Evolutionary conservation across 2,113 vertebrate species (phyloP).

Genomic region (Leucopsar rothschildi): DNA sequence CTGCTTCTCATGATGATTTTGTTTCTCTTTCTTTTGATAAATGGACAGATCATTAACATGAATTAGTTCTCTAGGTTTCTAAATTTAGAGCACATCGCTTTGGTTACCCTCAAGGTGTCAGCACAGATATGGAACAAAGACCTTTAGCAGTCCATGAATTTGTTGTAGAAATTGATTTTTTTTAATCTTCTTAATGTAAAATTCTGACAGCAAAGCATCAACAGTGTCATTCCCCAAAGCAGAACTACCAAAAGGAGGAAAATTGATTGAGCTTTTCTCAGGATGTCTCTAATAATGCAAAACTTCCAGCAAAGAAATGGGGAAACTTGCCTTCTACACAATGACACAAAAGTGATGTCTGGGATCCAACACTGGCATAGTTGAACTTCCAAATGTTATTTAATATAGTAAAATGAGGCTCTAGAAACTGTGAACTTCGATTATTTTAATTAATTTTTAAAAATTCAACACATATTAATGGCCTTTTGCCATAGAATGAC

Average conservation of each 20-base stretch:
- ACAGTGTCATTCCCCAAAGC: not conserved
- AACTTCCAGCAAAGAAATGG: not conserved
- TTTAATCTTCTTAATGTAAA: not conserved
- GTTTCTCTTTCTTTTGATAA: not conserved
- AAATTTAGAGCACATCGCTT: not conserved
- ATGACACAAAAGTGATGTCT: not conserved
- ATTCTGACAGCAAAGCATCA: not conserved
- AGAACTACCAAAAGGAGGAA: not conserved
- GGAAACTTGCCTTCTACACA: not conserved
- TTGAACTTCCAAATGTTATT: not conserved
- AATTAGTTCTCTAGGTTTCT: not conserved
- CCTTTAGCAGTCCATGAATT: not conserved
- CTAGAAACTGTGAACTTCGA: not conserved
- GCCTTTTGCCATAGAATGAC: not conserved
- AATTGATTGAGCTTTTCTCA: not conserved
- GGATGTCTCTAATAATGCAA: not conserved
- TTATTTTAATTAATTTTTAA: not conserved
- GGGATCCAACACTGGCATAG: not conserved
- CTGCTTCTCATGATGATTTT: not conserved
- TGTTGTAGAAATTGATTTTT: not conserved
- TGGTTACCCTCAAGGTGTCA: constrained; percentile 9
- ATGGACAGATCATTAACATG: not conserved
- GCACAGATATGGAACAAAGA: not conserved
- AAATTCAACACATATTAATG: not conserved
- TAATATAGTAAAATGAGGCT: not conserved